Percentiles rank a stretch among this genome's conserved stretches.
phyloP scores from a whole-genome alignment of 1,140 invertebrate species.

The Nephotettix cincticeps region DNA sequence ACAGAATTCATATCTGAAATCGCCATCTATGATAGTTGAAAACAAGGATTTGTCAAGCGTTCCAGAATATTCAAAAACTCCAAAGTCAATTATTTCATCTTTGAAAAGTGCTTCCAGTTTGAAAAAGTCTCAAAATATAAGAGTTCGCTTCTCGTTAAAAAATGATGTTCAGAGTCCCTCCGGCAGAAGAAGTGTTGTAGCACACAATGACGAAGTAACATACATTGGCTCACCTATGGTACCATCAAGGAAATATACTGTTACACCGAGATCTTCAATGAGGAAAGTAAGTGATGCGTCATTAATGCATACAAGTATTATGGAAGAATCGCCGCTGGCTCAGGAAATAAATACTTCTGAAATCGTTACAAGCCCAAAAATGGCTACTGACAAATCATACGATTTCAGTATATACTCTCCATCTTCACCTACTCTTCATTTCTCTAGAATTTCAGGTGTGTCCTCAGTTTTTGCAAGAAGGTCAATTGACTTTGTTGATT shows the following conservation, averaged over 20 bases:
- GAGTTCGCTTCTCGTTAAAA: neutral
- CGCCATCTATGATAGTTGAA: too few relatives aligned
- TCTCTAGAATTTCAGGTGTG: neutral
- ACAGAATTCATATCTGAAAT: too few relatives aligned
- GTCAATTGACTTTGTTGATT: neutral
- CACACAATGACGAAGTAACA: neutral
- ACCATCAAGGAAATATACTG: neutral
- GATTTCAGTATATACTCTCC: neutral
- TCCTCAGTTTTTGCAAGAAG: neutral
- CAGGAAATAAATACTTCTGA: neutral
- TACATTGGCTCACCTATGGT: neutral
- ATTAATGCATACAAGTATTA: neutral
- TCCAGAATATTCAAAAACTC: neutral
- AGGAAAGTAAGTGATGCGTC: neutral
- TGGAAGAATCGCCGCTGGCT: neutral
- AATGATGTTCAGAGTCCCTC: conserved; percentile 6
- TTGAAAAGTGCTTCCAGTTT: neutral
- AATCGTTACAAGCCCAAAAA: too few relatives aligned
- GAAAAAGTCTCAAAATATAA: neutral
- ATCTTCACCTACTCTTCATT: neutral
- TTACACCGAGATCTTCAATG: neutral
- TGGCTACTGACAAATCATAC: neutral
- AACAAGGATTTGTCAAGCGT: neutral
- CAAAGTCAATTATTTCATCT: neutral
- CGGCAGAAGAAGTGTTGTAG: neutral